Percentiles rank a stretch among this genome's conserved stretches.
Conservation (phyloP, 2,113 vertebrate genomes). For the Microtus pennsylvanicus region DNA sequence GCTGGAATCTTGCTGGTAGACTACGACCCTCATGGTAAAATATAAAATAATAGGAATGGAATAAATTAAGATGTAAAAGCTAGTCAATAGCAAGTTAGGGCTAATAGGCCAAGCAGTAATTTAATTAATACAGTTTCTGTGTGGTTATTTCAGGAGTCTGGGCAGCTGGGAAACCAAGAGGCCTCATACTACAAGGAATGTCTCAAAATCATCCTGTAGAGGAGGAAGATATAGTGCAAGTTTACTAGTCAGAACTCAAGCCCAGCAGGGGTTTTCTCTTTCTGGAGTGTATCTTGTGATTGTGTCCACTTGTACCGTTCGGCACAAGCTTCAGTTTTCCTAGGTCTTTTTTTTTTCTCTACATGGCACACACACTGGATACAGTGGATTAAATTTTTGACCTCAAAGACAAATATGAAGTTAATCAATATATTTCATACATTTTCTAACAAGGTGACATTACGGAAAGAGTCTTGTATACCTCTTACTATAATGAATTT, state of each 20-base stretch:
- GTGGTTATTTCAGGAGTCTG: too few relatives aligned
- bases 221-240: background rate
- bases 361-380: background rate
- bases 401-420: background rate
- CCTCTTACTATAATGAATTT: background rate
- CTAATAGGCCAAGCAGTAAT: too few relatives aligned
- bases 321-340: background rate
- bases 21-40: too few relatives aligned
- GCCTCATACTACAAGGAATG: background rate
- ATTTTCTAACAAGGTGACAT: background rate
- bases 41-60: too few relatives aligned
- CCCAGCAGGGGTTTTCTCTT: background rate
- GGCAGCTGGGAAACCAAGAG: too few relatives aligned
- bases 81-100: too few relatives aligned
- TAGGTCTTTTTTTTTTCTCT: background rate
- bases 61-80: too few relatives aligned
- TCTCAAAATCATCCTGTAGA: background rate
- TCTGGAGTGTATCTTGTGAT: too few relatives aligned
- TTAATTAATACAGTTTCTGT: too few relatives aligned
- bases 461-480: background rate
- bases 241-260: background rate
- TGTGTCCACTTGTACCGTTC: rapidly evolving
- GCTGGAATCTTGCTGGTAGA: too few relatives aligned
- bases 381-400: background rate
- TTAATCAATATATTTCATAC: background rate